These are phyloP conservation scores for Erebia aethiops DNA, from an alignment of 2,888 invertebrate genomes.

Conservation along the genomic window DNA sequence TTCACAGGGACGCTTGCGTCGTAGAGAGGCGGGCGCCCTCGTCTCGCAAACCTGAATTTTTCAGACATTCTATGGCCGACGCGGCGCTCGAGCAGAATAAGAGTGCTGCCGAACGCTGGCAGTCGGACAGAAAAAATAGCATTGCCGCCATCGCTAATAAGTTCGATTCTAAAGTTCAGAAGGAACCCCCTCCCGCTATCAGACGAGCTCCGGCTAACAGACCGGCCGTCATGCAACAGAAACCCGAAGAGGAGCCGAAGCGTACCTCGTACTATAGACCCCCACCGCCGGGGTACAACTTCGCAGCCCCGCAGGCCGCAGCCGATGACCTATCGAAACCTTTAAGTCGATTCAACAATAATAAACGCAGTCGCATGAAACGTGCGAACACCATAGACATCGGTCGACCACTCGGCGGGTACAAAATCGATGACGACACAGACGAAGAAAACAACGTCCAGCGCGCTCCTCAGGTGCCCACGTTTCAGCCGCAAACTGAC, in stretches of 20 bases:
- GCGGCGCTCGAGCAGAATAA: slow-evolving; percentile 44
- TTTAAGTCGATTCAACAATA: slow-evolving; percentile 75
- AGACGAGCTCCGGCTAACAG: slow-evolving; percentile 40
- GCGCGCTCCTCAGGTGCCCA: slow-evolving; percentile 80
- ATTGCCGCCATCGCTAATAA: slow-evolving; percentile 73
- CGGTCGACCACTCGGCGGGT: slow-evolving; percentile 86
- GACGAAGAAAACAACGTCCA: slow-evolving; percentile 61
- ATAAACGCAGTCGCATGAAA: slow-evolving; percentile 90
- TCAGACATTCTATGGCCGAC: slow-evolving; percentile 71
- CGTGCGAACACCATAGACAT: slow-evolving; percentile 95
- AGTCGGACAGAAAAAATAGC: slow-evolving; percentile 62
- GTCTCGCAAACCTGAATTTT: slow-evolving; percentile 63
- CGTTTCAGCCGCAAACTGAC: slow-evolving; percentile 91
- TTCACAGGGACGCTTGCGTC: slow-evolving; percentile 52
- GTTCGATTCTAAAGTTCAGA: slow-evolving; percentile 61
- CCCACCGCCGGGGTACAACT: slow-evolving; percentile 72
- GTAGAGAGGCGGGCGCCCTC: slow-evolving; percentile 61
- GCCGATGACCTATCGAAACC: slow-evolving; percentile 67
- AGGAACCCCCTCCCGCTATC: slow-evolving; percentile 50
- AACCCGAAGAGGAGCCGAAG: slow-evolving; percentile 53
- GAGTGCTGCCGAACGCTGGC: slow-evolving; percentile 51
- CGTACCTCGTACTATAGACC: slow-evolving; percentile 65
- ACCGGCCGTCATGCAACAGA: slow-evolving; percentile 44
- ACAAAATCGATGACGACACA: slow-evolving; percentile 76
- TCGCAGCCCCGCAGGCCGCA: slow-evolving; percentile 60